Evolutionary conservation across 2,113 vertebrate genomes (phyloP), one percentile per base, ranked within the genome.

Genomic region (Melanerpes formicivorus): DNA sequence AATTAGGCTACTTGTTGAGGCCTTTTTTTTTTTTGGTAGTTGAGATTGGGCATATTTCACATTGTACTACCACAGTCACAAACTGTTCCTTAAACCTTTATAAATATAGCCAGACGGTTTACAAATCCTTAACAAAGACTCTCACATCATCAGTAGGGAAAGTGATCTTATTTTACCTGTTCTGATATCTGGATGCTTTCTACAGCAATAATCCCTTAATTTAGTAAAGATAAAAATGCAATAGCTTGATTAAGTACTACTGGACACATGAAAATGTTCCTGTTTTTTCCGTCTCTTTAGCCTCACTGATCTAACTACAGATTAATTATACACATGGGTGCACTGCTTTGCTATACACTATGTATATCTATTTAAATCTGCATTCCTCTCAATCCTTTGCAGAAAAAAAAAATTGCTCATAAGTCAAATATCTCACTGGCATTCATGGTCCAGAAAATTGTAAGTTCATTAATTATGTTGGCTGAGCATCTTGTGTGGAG

Each of bases 391-490:
- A 88, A 96, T 79, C 23, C 19, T 69, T 72, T 88, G 46, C 32
- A 75, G 62, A 46, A 93, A 66, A 84, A 92, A 60, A 80, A 77
- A 60, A 87, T 8, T 42, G 4, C 27, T 70, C 30, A 30, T 27
- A 52, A 91, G 50, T 92, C 88, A 90, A 90, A 81, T 70, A 70
- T 88, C 84, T 90, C 4, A 1, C 64, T 93, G 83, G 78, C 52
- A 82, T 87, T 93, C 88, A 92, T 76, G 80, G 86, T 93, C 67
- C 64, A 94, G 84, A 87, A 93, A 77, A 79, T 81, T 74, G 88
- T 58, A 87, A 87, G 78, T 89, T 93, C 78, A 93, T 93, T 95
- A 96, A 89, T 95, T 93, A 80, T 55, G 23, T 92, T 93, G 80
- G 80, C 84, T 90, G 86, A 81, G 77, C 40, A 66, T 88, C 64